A percentile compares a stretch with the other conserved stretches of the same genome.
Conservation (phyloP, 2,113 vertebrate species). For the Mesocricetus auratus region DNA sequence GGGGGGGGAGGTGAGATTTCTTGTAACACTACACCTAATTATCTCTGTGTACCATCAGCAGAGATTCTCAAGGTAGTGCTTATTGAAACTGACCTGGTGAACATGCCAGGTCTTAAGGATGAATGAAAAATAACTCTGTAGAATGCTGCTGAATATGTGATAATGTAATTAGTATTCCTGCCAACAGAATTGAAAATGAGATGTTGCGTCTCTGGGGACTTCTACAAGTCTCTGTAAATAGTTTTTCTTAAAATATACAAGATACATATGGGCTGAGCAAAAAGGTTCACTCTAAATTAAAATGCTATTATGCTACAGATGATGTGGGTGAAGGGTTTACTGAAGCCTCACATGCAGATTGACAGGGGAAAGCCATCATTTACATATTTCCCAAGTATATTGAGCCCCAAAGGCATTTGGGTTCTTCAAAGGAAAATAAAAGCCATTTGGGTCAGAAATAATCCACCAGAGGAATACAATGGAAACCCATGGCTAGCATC, state of each 20-base stretch:
- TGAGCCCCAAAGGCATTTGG: constrained; percentile 67
- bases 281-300: constrained; percentile 82
- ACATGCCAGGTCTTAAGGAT: constrained; percentile 84
- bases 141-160: constrained; percentile 87
- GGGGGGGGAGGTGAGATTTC: constrained; percentile 61
- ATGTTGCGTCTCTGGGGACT: constrained; percentile 82
- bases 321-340: constrained; percentile 77
- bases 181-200: constrained; percentile 87
- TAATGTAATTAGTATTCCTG: constrained; percentile 89
- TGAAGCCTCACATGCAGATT: constrained; percentile 70
- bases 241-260: constrained; percentile 77
- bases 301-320: constrained; percentile 79
- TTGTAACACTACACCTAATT: constrained; percentile 82
- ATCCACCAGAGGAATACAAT: constrained; percentile 53
- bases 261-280: constrained; percentile 81
- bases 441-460: constrained; percentile 66
- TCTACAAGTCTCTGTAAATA: constrained; percentile 79
- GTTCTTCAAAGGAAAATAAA: constrained; percentile 64
- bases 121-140: constrained; percentile 88
- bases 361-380: constrained; percentile 66
- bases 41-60: constrained; percentile 77
- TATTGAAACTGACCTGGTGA: constrained; percentile 87
- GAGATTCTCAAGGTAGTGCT: constrained; percentile 84
- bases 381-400: constrained; percentile 69
- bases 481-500: constrained; percentile 33